Conservation (phyloP, 2,113 vertebrate genomes). For the Aythya baeri region DNA sequence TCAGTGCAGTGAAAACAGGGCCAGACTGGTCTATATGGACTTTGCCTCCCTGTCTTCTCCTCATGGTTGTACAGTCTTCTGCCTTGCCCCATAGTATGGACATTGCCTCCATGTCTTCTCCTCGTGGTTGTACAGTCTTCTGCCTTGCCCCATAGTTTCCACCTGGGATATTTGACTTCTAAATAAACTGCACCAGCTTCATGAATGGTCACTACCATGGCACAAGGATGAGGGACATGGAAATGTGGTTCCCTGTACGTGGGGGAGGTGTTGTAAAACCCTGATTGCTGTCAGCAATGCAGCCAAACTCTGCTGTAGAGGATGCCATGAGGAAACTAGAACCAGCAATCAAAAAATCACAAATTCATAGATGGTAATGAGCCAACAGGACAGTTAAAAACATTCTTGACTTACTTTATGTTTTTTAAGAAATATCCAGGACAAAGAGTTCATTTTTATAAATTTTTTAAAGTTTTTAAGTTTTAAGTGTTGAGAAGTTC, state of each 20-base stretch:
- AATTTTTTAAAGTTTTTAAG: background rate
- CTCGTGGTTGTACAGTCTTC: background rate
- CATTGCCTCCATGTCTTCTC: background rate
- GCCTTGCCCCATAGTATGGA: background rate
- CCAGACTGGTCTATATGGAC: background rate
- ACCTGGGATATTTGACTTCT: background rate
- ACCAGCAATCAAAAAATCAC: background rate
- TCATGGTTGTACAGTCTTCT: too few species aligned
- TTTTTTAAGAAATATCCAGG: background rate
- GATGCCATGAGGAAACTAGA: background rate
- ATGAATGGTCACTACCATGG: background rate
- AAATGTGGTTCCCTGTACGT: rapidly evolving
- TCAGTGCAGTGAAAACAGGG: background rate
- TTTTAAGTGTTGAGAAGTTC: background rate
- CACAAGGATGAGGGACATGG: too few species aligned
- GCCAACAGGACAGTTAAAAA: background rate
- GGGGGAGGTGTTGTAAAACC: background rate
- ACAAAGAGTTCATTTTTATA: background rate
- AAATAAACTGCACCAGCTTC: background rate
- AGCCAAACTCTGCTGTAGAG: background rate
- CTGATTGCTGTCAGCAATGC: background rate
- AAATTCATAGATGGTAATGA: background rate
- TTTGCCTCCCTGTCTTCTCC: background rate
- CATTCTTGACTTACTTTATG: background rate
- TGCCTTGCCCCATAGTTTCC: background rate